A percentile compares a stretch with the other conserved stretches of the same genome.
These are phyloP conservation scores for Erynnis tages DNA, from an alignment of 2,888 invertebrate species.

Conservation along the genomic window DNA sequence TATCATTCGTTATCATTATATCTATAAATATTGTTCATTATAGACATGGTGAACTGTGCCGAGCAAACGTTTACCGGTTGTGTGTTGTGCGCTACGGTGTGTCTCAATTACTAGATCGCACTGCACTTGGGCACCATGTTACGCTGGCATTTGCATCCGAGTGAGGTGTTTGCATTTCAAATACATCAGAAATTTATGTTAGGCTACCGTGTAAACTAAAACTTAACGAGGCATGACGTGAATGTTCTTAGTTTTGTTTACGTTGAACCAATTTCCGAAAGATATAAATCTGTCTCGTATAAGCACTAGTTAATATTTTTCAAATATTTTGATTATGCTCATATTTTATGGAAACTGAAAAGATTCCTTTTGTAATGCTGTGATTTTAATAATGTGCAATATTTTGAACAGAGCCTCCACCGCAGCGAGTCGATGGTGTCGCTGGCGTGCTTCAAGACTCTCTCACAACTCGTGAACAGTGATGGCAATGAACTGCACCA, in stretches of 20 bases:
- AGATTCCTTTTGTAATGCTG: no score
- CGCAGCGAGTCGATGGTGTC: slow-evolving; percentile 96
- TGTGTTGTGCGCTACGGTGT: slow-evolving; percentile 28
- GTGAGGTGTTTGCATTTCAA: slow-evolving; percentile 46
- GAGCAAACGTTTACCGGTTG: slow-evolving; percentile 52
- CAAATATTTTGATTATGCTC: no score
- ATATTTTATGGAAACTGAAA: no score
- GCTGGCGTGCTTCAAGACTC: slow-evolving; percentile 89
- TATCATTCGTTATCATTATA: slow-evolving; percentile 71
- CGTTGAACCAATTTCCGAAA: background rate
- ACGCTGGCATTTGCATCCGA: slow-evolving; percentile 56
- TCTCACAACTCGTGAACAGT: slow-evolving; percentile 89
- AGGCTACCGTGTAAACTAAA: background rate
- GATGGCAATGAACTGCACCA: slow-evolving; percentile 90
- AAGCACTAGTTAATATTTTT: no score
- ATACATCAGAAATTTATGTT: background rate
- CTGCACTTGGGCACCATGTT: slow-evolving; percentile 42
- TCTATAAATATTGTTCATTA: slow-evolving; percentile 69
- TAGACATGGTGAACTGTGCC: slow-evolving; percentile 53
- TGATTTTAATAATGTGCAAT: background rate
- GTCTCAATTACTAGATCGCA: slow-evolving; percentile 22
- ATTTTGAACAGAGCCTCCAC: slow-evolving; percentile 87
- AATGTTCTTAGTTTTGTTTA: background rate
- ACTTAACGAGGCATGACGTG: background rate
- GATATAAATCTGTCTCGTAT: no score